Base-by-base conservation (phyloP, 2,888 invertebrate genomes). In the Melipona beecheii region DNA sequence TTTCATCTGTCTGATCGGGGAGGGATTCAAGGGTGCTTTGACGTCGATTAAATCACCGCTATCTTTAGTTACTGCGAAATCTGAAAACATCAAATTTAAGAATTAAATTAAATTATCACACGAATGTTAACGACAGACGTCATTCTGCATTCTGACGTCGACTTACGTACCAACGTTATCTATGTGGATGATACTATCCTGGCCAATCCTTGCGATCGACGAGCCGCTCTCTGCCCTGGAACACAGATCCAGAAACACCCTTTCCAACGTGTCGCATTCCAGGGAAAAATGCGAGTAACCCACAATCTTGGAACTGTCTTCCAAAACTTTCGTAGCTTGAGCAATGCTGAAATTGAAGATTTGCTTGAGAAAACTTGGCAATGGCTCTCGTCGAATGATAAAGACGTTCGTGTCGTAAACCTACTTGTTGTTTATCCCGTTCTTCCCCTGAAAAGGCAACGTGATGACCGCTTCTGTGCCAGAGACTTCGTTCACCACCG, bases 201-300 rank as follows among this genome's bases (percentile, higher is more conserved):
- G 86, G 71, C 86, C 90, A 17, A 80, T 77, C 78, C 84, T 83
- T n/a, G 83, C 81, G 62, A 79, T 52, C 2, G 85, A 78, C 5
- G 86, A 75, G 49, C 89, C 90, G 31, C 78, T 85, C 75, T 96
- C 95, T 0, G 95, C 95, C 68, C 95, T 93, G 3, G 93, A 92
- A 87, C 95, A 96, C 80, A 96, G 94, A 87, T 95, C 95, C 87
- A 95, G 95, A 92, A 97, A 96, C 69, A 97, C 96, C 89, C 96
- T 96, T 89, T 97, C 97, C 81, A 97, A 93, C 65, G 95, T 96
- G 93, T 96, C 96, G 93, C 96, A 96, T 92, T 96, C 96, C 86
- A 97, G 90, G 21, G 95, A 93, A 88, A 95, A 95, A 81, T 94
- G 95, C 13, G 92, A 94, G 90, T 95, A 96, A 65, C 95, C 95